Conservation (phyloP, 1,140 invertebrate genomes). For the Laodelphax striatellus region DNA sequence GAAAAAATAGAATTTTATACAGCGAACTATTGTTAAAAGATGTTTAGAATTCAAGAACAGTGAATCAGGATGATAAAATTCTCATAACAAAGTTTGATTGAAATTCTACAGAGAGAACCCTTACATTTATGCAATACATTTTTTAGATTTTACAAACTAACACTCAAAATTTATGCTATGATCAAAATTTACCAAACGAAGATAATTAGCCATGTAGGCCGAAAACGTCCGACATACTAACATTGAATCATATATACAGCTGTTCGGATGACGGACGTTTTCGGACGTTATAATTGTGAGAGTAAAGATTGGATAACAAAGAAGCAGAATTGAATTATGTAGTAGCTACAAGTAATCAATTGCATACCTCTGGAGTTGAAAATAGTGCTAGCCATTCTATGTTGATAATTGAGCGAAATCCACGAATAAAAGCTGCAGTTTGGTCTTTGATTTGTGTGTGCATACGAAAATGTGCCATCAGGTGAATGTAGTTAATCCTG, state of each 20-base stretch:
- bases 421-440: conserved; percentile 88
- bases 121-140: no score
- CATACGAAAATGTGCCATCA: conserved; percentile 98
- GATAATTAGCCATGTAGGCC: no score
- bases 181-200: no score
- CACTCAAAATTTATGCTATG: no score
- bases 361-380: conserved; percentile 81
- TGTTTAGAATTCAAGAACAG: neutral
- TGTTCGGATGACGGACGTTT: no score
- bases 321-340: no score
- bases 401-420: conserved; percentile 91
- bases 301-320: no score
- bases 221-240: no score
- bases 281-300: no score
- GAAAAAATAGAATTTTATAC: conserved; percentile 18
- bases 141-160: no score
- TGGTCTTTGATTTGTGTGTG: conserved; percentile 95
- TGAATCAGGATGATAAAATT: neutral
- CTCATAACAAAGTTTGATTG: neutral
- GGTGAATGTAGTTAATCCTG: conserved; percentile 93
- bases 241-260: no score
- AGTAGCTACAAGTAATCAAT: no score
- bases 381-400: conserved; percentile 92
- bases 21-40: neutral
- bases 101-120: neutral